These are phyloP conservation scores for Xanthorhoe designata DNA, from an alignment of 2,888 invertebrate genomes.

Conservation along the genomic window DNA sequence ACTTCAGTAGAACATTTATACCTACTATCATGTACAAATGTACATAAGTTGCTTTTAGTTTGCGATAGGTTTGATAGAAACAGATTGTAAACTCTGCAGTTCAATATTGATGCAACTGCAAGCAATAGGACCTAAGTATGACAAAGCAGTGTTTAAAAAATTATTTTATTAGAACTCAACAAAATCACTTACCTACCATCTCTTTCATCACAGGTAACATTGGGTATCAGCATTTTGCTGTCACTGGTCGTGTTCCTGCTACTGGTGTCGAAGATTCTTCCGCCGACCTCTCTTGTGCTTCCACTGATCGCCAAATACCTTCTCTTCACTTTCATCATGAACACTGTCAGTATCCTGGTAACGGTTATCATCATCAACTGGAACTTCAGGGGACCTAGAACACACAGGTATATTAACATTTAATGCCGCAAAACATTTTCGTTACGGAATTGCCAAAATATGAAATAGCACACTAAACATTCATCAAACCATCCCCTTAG, in stretches of 20 bases:
- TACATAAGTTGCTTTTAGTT: no score
- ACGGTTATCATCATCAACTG: constrained; percentile 99
- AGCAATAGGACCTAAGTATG: not conserved
- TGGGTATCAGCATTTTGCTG: constrained; percentile 99
- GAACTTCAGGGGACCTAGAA: constrained; percentile 98
- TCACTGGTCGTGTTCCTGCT: constrained; percentile 99
- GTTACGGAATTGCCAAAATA: no score
- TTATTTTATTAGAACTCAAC: not conserved
- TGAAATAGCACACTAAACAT: no score
- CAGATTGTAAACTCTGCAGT: constrained; percentile 1
- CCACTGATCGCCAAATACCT: constrained; percentile 99
- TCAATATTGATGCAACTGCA: not conserved
- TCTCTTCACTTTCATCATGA: constrained; percentile 99
- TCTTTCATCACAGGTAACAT: constrained; percentile 88
- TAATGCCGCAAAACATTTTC: not conserved
- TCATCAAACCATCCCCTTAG: no score
- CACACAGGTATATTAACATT: constrained; percentile 88
- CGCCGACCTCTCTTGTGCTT: constrained; percentile 98
- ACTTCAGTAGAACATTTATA: not conserved
- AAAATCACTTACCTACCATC: constrained; percentile 21
- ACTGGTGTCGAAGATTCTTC: constrained; percentile 99
- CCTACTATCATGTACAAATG: no score
- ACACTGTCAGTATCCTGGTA: constrained; percentile 99
- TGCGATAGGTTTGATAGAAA: no score
- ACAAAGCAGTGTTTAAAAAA: no score